phyloP scores from a whole-genome alignment of 1,140 invertebrate genomes.

The Saxidomus purpurata region DNA sequence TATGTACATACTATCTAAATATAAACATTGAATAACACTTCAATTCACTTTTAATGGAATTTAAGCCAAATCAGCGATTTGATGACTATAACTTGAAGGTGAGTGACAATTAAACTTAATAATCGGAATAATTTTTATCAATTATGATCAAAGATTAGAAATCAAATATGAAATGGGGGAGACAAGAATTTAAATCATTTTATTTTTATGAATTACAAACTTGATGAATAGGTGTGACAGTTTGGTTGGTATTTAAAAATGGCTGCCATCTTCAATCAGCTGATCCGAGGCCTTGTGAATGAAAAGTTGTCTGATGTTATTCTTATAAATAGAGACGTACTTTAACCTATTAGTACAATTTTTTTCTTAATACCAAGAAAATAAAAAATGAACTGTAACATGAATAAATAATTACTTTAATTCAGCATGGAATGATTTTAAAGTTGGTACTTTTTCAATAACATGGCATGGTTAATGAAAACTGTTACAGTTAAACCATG shows the following conservation, averaged over 20 bases:
- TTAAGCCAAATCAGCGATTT: constrained; percentile 27
- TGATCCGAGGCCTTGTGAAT: constrained; percentile 18
- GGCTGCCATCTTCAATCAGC: constrained; percentile 48
- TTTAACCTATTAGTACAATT: no score
- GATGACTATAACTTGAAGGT: neutral
- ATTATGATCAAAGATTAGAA: constrained; percentile 6
- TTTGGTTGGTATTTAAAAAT: constrained; percentile 49
- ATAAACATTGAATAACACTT: neutral
- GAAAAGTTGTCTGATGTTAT: no score
- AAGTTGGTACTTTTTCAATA: no score
- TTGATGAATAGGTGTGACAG: neutral
- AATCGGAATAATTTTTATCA: neutral
- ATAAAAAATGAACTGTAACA: no score
- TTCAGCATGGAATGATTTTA: no score
- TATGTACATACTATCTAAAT: neutral
- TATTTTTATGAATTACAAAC: constrained; percentile 37
- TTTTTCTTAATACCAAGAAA: no score
- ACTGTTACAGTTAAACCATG: no score
- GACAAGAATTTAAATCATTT: constrained; percentile 35
- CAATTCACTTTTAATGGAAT: constrained; percentile 39
- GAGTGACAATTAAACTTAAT: constrained; percentile 29
- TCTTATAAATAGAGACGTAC: no score
- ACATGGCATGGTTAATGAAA: no score
- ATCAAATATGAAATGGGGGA: neutral
- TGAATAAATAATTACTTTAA: no score